A percentile compares a stretch with the other conserved stretches of the same genome.
Conservation (phyloP, 2,797 vertebrate species). For the Microtus californicus region DNA sequence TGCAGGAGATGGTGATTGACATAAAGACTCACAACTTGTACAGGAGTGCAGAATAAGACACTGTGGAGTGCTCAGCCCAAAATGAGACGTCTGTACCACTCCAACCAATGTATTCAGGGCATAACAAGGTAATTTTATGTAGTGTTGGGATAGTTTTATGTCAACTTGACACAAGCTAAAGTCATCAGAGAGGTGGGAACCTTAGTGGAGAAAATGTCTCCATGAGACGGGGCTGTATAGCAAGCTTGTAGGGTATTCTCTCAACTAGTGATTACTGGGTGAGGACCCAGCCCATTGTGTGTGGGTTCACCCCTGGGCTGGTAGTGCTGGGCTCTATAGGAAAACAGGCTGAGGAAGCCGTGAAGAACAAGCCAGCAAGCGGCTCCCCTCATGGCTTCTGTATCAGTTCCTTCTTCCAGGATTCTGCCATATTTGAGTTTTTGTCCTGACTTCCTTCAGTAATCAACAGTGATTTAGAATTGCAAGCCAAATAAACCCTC, state of each 20-base stretch:
- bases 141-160: background rate
- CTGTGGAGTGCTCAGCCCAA: background rate
- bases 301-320: background rate
- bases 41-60: background rate
- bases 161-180: background rate
- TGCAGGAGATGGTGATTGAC: background rate
- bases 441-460: background rate
- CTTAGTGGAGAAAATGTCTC: background rate
- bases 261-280: background rate
- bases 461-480: background rate
- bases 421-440: background rate
- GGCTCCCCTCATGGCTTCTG: background rate
- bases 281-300: background rate
- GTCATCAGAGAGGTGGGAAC: background rate
- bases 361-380: background rate
- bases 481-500: background rate
- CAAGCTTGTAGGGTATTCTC: background rate
- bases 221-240: background rate
- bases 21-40: background rate
- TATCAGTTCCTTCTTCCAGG: background rate
- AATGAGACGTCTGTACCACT: no score
- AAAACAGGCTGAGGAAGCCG: background rate
- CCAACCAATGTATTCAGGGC: no score
- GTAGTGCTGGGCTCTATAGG: background rate
- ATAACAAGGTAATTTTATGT: background rate